Percentiles rank a stretch among this genome's conserved stretches.
These are phyloP conservation scores for Elgaria multicarinata DNA, from an alignment of 2,113 vertebrate species.

Conservation along the genomic window DNA sequence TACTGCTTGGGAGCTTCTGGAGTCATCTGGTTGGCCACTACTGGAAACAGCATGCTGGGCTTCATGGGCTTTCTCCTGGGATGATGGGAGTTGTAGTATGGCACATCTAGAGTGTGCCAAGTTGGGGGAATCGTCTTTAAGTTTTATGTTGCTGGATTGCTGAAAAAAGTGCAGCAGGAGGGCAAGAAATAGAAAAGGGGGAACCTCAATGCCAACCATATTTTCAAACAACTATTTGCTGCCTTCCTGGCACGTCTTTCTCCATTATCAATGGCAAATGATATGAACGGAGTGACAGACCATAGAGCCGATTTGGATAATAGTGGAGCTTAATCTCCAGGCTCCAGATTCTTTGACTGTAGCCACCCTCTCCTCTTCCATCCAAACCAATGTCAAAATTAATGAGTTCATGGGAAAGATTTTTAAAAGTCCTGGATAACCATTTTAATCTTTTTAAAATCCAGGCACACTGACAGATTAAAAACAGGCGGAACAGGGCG, in stretches of 20 bases:
- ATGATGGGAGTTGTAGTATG: too few relatives aligned
- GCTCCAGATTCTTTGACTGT: not conserved
- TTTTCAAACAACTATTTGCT: conserved; percentile 19
- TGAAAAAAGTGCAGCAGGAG: not conserved
- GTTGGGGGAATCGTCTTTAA: too few relatives aligned
- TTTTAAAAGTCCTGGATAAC: not conserved
- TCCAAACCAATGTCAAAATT: not conserved
- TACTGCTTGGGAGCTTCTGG: not conserved
- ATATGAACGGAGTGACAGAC: not conserved
- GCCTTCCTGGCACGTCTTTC: conserved; percentile 7
- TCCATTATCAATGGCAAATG: not conserved
- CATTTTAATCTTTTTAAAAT: not conserved
- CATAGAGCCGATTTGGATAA: not conserved
- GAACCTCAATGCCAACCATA: conserved; percentile 19
- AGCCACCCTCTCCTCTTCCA: not conserved
- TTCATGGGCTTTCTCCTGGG: not conserved
- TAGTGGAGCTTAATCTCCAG: not conserved
- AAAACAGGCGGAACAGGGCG: not conserved
- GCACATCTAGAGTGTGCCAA: too few relatives aligned
- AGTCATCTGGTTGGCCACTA: not conserved
- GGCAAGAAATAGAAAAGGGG: not conserved
- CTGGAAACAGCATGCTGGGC: not conserved
- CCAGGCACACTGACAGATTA: not conserved
- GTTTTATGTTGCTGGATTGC: not conserved
- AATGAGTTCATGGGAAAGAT: not conserved